phyloP scores from a whole-genome alignment of 1,140 invertebrate species.

The Heliconius nattereri region DNA sequence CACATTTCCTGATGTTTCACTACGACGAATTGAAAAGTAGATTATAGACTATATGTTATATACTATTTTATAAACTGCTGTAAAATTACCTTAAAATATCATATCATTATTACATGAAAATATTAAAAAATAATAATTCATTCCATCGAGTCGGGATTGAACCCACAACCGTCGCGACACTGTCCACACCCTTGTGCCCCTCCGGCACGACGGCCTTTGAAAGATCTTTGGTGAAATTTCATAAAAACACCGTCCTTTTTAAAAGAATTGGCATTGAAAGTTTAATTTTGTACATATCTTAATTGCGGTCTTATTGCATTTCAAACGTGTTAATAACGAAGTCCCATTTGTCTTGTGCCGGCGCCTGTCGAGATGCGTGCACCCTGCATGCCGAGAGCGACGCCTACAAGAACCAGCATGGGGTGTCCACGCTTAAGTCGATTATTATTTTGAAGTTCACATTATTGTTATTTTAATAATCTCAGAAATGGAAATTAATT shows the following conservation, averaged over 20 bases:
- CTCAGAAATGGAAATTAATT: neutral
- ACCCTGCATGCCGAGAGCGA: conserved; percentile 41
- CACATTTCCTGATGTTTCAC: conserved; percentile 1
- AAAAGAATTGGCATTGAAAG: conserved; percentile 21
- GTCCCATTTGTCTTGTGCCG: conserved; percentile 67
- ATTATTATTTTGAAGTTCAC: conserved; percentile 16
- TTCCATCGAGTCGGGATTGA: too few relatives aligned
- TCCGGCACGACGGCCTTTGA: neutral
- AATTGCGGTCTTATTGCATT: conserved; percentile 39
- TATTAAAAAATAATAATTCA: too few relatives aligned
- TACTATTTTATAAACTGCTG: too few relatives aligned
- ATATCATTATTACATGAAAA: too few relatives aligned
- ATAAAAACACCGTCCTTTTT: neutral
- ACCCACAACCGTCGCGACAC: too few relatives aligned
- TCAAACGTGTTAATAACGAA: conserved; percentile 62
- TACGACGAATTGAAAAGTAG: neutral
- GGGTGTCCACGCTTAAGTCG: conserved; percentile 35
- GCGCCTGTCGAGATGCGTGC: conserved; percentile 62
- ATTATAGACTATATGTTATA: too few relatives aligned
- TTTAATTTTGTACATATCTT: conserved; percentile 19
- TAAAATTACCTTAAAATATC: too few relatives aligned
- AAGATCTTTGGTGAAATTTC: neutral
- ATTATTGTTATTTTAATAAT: neutral
- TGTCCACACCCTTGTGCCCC: too few relatives aligned
- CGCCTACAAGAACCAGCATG: conserved; percentile 30